phyloP scores from a whole-genome alignment of 2,888 invertebrate genomes.

The Caenorhabditis virilis region DNA sequence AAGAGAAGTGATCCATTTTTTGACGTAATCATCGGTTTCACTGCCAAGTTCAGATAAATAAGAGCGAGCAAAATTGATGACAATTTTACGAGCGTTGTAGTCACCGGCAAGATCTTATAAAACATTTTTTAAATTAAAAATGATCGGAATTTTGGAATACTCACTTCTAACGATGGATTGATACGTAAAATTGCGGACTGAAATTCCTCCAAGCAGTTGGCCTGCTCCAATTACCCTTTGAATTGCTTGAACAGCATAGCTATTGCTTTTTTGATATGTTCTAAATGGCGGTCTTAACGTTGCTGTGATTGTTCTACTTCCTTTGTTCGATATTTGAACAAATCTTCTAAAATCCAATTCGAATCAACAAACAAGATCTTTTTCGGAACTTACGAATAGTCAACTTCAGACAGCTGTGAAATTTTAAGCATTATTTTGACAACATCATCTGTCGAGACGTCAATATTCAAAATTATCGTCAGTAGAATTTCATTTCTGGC shows the following conservation, averaged over 20 bases:
- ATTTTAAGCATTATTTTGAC: slow-evolving; percentile 22
- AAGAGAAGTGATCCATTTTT: slow-evolving; percentile 44
- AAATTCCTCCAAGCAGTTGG: slow-evolving; percentile 13
- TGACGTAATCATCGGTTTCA: slow-evolving; percentile 40
- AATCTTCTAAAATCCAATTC: slow-evolving; percentile 28
- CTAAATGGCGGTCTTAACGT: slow-evolving; percentile 52
- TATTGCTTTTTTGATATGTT: slow-evolving; percentile 40
- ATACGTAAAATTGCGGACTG: slow-evolving; percentile 21
- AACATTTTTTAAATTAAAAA: too few species aligned
- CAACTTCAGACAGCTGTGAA: slow-evolving; percentile 20
- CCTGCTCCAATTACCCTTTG: slow-evolving; percentile 34
- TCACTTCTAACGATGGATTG: slow-evolving; percentile 22
- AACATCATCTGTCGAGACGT: slow-evolving; percentile 31
- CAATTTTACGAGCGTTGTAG: slow-evolving; percentile 48
- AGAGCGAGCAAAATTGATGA: slow-evolving; percentile 42
- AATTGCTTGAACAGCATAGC: slow-evolving; percentile 51
- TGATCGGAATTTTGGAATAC: not conserved
- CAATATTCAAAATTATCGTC: slow-evolving; percentile 10
- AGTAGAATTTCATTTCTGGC: slow-evolving; percentile 50
- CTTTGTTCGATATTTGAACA: slow-evolving; percentile 26
- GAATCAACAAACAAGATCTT: not conserved
- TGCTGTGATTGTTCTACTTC: slow-evolving; percentile 27
- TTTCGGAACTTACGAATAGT: not conserved
- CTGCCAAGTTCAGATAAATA: slow-evolving; percentile 42
- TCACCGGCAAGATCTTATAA: slow-evolving; percentile 46